Conservation (phyloP, 2,888 invertebrate genomes). For the Elegia similella region DNA sequence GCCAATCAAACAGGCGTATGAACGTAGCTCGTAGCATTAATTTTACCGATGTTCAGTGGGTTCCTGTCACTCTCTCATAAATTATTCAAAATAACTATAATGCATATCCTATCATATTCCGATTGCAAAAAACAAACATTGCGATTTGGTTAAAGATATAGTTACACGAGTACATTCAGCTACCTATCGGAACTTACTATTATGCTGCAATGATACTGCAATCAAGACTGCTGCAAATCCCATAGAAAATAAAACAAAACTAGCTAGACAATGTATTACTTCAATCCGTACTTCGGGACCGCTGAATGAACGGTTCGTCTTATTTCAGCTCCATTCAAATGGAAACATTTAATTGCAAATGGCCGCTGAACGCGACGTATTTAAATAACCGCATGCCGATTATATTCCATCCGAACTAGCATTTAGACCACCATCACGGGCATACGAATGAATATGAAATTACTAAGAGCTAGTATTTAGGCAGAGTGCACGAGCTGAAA, state of each 20-base stretch:
- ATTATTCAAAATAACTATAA: too few species aligned
- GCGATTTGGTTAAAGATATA: too few species aligned
- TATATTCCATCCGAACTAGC: constrained; percentile 38
- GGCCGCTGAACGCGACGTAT: constrained; percentile 41
- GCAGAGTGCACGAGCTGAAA: background rate
- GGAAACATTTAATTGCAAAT: too few species aligned
- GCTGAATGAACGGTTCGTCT: constrained; percentile 10
- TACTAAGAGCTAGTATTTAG: constrained; percentile 13
- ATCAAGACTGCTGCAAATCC: background rate
- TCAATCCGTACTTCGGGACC: constrained; percentile 10
- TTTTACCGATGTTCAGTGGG: too few species aligned
- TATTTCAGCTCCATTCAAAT: too few species aligned
- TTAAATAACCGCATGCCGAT: constrained; percentile 48
- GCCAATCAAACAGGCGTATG: too few species aligned
- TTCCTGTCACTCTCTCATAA: too few species aligned
- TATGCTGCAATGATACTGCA: background rate
- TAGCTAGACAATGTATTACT: constrained; percentile 14
- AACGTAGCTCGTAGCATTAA: too few species aligned
- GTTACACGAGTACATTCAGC: background rate
- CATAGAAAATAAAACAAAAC: constrained; percentile 20
- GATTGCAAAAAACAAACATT: too few species aligned
- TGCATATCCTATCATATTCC: too few species aligned
- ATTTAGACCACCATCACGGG: constrained; percentile 26
- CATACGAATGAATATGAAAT: constrained; percentile 27
- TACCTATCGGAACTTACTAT: background rate